Percentiles rank a stretch among this genome's conserved stretches.
Evolutionary conservation across 2,113 vertebrate genomes (phyloP).

Genomic region (Eretmochelys imbricata): DNA sequence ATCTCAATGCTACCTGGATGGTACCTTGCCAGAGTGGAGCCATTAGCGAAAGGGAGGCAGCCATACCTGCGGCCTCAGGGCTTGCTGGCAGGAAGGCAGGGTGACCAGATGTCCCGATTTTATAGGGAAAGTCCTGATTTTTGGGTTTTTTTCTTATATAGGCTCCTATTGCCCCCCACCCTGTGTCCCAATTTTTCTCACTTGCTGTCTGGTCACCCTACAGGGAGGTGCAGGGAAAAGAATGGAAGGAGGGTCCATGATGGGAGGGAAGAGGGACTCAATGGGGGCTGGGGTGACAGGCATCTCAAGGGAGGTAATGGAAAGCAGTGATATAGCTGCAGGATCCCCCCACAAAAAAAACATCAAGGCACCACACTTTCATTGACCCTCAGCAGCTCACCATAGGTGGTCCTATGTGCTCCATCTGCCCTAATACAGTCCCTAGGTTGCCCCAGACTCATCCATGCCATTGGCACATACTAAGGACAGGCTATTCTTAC

Average conservation of each 20-base stretch:
- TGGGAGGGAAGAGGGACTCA: neutral
- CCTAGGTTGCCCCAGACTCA: neutral
- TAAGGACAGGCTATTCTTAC: neutral
- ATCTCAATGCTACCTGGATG: neutral
- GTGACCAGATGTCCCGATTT: no score
- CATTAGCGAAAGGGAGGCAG: neutral
- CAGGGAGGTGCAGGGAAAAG: neutral
- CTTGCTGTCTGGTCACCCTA: no score
- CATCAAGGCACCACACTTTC: neutral
- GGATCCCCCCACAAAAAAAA: neutral
- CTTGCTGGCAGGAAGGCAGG: rapidly evolving
- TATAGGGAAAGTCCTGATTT: no score
- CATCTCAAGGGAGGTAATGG: neutral
- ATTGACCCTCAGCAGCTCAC: neutral
- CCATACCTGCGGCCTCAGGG: neutral
- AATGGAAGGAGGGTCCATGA: neutral
- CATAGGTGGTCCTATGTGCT: neutral
- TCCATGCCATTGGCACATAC: neutral
- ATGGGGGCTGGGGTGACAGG: neutral
- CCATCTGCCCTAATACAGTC: neutral
- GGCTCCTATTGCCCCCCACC: no score
- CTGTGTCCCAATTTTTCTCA: no score
- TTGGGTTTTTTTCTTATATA: no score
- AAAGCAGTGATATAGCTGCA: neutral
- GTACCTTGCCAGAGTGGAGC: neutral